phyloP scores from a whole-genome alignment of 2,888 invertebrate species.

The Agonopterix arenella region DNA sequence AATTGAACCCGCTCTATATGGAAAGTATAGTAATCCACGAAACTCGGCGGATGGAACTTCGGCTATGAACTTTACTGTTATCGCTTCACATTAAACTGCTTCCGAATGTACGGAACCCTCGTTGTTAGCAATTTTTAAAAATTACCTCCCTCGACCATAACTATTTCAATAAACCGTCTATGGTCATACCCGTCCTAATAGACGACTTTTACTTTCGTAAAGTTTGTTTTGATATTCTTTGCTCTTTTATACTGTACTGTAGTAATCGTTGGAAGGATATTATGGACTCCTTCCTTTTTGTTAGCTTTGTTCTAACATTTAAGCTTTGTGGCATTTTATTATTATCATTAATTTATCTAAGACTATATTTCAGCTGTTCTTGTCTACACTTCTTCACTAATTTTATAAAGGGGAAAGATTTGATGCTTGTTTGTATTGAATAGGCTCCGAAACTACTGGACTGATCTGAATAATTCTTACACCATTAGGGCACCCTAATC shows the following conservation, averaged over 20 bases:
- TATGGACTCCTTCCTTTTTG: no score
- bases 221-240: constrained; percentile 47
- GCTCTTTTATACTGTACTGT: constrained; percentile 36
- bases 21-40: constrained; percentile 60
- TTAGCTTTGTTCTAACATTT: no score
- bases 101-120: constrained; percentile 52
- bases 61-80: constrained; percentile 73
- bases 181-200: constrained; percentile 57
- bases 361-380: no score
- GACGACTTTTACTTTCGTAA: constrained; percentile 63
- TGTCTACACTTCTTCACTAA: no score
- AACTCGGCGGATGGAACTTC: constrained; percentile 58
- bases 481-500: no score
- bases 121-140: constrained; percentile 65
- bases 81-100: constrained; percentile 62
- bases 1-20: constrained; percentile 60
- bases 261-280: constrained; percentile 29
- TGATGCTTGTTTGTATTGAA: no score
- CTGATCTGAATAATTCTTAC: no score
- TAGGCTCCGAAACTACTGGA: no score
- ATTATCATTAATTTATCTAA: no score
- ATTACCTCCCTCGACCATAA: constrained; percentile 58
- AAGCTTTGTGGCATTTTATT: no score
- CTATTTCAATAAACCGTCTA: constrained; percentile 71
- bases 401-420: no score